These are phyloP conservation scores for Coregonus ussuriensis DNA, from an alignment of 2,797 vertebrate species.

Conservation along the genomic window DNA sequence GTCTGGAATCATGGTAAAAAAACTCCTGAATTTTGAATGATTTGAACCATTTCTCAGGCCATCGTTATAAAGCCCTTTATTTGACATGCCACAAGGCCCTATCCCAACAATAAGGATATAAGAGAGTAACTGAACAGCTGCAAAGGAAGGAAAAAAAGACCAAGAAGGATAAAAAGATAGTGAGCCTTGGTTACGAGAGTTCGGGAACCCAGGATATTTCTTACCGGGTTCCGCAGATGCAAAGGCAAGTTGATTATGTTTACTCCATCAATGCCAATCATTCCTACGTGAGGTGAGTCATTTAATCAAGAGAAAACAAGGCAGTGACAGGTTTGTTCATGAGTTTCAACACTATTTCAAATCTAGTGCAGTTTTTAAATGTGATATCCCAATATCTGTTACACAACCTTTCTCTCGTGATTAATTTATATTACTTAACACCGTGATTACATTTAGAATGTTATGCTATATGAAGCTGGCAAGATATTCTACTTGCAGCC, in stretches of 20 bases:
- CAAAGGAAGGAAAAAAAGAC: conserved; percentile 1
- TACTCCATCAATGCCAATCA: conserved; percentile 1
- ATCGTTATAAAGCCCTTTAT: conserved; percentile 24
- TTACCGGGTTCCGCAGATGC: neutral
- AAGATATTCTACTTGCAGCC: neutral
- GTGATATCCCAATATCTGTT: neutral
- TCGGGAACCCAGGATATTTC: neutral
- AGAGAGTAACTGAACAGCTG: neutral
- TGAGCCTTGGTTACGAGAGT: neutral
- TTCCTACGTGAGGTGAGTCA: neutral
- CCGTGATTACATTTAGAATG: neutral
- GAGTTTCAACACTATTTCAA: neutral
- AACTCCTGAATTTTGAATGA: conserved; percentile 39
- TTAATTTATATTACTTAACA: neutral
- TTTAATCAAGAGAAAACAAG: neutral
- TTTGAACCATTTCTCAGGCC: conserved; percentile 11
- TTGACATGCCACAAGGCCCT: conserved; percentile 23
- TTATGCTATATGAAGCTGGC: neutral
- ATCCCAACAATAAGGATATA: neutral
- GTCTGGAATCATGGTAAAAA: conserved; percentile 40
- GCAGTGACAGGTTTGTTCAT: conserved; percentile 16
- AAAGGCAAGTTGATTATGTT: conserved; percentile 7
- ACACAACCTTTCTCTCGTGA: neutral
- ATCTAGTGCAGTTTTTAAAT: neutral
- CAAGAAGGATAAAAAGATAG: neutral